phyloP scores from a whole-genome alignment of 1,140 invertebrate species.

The Dendrolimus punctatus region DNA sequence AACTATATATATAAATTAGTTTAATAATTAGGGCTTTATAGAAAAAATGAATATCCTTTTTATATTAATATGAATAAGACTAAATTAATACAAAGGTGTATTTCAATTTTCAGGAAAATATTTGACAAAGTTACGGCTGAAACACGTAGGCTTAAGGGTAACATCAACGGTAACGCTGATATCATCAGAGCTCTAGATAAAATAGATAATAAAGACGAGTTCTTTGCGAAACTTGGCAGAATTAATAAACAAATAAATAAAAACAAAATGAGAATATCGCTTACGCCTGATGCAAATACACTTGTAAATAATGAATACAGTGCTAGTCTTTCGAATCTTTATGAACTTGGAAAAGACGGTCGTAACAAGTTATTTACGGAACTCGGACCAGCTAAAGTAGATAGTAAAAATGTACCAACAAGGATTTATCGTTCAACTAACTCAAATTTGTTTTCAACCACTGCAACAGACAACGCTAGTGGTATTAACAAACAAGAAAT shows the following conservation, averaged over 20 bases:
- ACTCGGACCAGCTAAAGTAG: conserved; percentile 13
- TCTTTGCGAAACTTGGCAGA: conserved; percentile 11
- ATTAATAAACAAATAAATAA: conserved; percentile 17
- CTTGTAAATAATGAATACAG: conserved; percentile 14
- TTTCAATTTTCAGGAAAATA: conserved; percentile 14
- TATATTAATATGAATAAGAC: no score
- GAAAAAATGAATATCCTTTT: no score
- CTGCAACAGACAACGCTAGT: no score
- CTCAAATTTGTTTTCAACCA: no score
- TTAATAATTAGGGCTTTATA: no score
- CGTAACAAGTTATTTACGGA: conserved; percentile 10
- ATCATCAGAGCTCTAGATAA: conserved; percentile 14
- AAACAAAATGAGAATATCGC: conserved; percentile 15
- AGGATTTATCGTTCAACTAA: conserved; percentile 8
- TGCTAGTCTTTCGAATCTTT: conserved; percentile 5
- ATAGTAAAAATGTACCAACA: conserved; percentile 13
- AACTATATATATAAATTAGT: no score
- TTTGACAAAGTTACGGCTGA: conserved; percentile 16
- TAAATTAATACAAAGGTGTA: background rate
- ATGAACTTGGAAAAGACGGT: conserved; percentile 4
- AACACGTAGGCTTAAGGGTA: conserved; percentile 11
- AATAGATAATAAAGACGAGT: conserved; percentile 15
- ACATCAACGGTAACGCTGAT: conserved; percentile 15
- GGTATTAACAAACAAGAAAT: conserved; percentile 8
- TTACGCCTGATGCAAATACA: conserved; percentile 10